Conservation (phyloP, 2,113 vertebrate genomes). For the Nycticebus coucang region DNA sequence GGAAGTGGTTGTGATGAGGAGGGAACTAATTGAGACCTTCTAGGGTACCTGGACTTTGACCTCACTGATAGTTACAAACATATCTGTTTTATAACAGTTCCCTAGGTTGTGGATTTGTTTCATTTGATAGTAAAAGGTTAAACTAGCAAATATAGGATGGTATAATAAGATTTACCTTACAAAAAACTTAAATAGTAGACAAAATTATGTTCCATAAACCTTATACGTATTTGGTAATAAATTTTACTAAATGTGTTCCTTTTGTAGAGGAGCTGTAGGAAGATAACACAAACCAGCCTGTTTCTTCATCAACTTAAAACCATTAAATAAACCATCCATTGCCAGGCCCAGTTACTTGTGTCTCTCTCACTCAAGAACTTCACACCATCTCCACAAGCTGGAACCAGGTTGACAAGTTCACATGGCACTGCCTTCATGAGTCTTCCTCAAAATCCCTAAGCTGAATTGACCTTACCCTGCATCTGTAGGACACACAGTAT, state of each 20-base stretch:
- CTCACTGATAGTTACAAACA: not conserved
- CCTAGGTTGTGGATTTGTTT: not conserved
- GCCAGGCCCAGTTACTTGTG: not conserved
- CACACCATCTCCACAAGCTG: not conserved
- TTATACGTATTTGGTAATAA: not conserved
- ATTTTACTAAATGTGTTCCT: not conserved
- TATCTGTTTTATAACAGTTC: not conserved
- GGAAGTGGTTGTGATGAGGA: not conserved
- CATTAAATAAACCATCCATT: not conserved
- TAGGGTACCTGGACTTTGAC: not conserved
- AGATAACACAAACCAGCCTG: not conserved
- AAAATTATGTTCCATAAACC: not conserved
- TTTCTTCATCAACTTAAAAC: not conserved
- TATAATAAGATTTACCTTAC: not conserved
- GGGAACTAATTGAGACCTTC: not conserved
- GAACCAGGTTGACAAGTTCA: not conserved
- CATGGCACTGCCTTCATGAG: not conserved
- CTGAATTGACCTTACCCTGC: not conserved
- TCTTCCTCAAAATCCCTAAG: not conserved
- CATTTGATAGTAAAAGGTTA: constrained; percentile 8
- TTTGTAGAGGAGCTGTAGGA: not conserved
- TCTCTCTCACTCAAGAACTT: not conserved
- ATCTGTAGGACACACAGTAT: too few relatives aligned
- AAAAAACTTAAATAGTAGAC: not conserved
- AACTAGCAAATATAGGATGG: not conserved